Percentiles rank a stretch among this genome's conserved stretches.
These are phyloP conservation scores for Psammodynastes pulverulentus DNA, from an alignment of 2,113 vertebrate species.

Conservation along the genomic window DNA sequence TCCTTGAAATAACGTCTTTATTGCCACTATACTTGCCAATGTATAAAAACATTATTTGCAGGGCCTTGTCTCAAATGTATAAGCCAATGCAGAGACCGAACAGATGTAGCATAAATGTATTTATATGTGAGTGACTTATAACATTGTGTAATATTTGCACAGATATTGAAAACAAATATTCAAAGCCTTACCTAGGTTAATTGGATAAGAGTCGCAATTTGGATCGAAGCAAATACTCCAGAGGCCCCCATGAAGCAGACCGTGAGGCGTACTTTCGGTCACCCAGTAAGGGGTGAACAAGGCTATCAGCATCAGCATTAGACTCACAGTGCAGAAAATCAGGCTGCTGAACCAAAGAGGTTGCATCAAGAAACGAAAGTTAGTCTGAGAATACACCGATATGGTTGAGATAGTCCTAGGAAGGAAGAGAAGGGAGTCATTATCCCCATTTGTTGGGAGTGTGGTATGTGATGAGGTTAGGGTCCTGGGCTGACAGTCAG, in stretches of 20 bases:
- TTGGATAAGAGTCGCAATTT: background rate
- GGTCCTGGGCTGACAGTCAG: rapidly evolving
- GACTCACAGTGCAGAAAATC: background rate
- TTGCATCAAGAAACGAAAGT: background rate
- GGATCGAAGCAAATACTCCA: background rate
- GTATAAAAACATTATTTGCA: background rate
- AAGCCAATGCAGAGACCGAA: background rate
- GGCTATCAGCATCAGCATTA: background rate
- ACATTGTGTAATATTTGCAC: background rate
- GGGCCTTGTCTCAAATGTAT: background rate
- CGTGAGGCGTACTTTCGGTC: background rate
- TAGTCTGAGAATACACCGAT: background rate
- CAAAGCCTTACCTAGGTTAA: background rate
- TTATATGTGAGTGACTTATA: background rate
- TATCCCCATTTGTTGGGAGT: background rate
- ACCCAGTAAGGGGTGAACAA: background rate
- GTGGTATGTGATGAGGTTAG: background rate
- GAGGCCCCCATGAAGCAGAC: background rate
- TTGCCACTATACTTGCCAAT: background rate
- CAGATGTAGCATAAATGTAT: background rate
- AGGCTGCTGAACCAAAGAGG: background rate
- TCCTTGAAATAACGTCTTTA: background rate
- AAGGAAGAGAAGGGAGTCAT: background rate
- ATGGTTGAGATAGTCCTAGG: background rate
- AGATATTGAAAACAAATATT: background rate